Base-by-base conservation (phyloP, 2,888 invertebrate genomes). In the Branchellion lobata region DNA sequence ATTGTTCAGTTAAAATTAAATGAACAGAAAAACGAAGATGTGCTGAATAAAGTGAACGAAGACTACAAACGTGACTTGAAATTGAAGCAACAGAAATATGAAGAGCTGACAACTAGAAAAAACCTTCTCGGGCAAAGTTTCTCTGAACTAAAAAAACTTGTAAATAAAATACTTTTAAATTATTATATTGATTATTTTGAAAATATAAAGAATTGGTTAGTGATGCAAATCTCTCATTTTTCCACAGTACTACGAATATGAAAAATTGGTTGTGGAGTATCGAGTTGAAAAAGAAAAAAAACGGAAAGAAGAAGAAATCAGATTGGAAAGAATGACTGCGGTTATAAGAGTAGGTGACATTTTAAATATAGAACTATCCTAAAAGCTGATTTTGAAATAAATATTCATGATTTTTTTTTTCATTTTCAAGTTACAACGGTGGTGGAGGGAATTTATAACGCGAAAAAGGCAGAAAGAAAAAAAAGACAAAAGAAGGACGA, bases 241-340 rank as follows among this genome's bases (percentile, higher is more conserved):
- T 24, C 5, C n/a, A 14, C 84, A 88, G 88, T 88, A 87, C 82
- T 85, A 85, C 78, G 87, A 88, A 79, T 88, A 87, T 83, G 87
- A 88, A 80, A 86, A 87, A 82, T 86, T 88, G 3, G 88, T 87
- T 27, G 86, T 87, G 0, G 87, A 87, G 79, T 87, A 88, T 81
- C 83, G 87, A 79, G 86, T 87, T 21, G 87, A 87, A 82, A 88
- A 88, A 79, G 88, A 88, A 82, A 87, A 86, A 81, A 84, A 84
- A 5, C 83, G 87, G 72, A 83, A 87, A 40, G 86, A 87, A 80
- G 84, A 83, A 27, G 86, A 87, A 24, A 57, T 57, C 24, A 57
- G 24, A 57, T 24, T 57, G n/a, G 61, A 8, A 57, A 57, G 61
- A 57, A 14, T 57, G 24, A 57, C 8, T 57, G 61, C 61, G 5